A percentile compares a stretch with the other conserved stretches of the same genome.
phyloP scores from a whole-genome alignment of 2,888 invertebrate species.

The Melanchra persicariae region DNA sequence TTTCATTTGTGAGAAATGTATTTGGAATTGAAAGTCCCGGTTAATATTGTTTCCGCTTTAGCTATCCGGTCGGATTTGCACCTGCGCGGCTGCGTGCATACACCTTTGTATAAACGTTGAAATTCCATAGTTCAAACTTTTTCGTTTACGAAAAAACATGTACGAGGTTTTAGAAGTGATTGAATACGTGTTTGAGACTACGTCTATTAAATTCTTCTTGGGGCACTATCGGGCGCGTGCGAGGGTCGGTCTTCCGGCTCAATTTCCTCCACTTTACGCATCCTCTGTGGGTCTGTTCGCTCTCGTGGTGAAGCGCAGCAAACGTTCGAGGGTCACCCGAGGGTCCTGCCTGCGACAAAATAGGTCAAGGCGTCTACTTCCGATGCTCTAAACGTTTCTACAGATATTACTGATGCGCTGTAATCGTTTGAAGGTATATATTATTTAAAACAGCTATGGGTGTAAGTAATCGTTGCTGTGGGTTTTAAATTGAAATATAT shows the following conservation, averaged over 20 bases:
- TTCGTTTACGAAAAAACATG: background rate
- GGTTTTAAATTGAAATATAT: conserved; percentile 16
- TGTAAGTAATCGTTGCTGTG: background rate
- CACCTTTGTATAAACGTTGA: conserved; percentile 9
- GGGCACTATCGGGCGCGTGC: conserved; percentile 41
- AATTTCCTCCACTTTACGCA: conserved; percentile 69
- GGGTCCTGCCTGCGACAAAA: conserved; percentile 60
- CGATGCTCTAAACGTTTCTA: conserved; percentile 57
- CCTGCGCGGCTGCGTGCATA: conserved; percentile 7
- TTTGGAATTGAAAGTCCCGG: conserved; percentile 45
- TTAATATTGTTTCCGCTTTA: conserved; percentile 43
- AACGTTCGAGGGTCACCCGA: conserved; percentile 54
- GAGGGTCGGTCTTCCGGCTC: conserved; percentile 66
- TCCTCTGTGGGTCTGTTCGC: conserved; percentile 54
- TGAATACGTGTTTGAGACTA: conserved; percentile 47
- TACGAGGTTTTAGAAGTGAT: conserved; percentile 34
- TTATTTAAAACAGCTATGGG: conserved; percentile 33
- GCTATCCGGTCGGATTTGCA: conserved; percentile 33
- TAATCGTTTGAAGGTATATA: conserved; percentile 34
- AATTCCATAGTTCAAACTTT: background rate
- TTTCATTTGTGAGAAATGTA: conserved; percentile 40
- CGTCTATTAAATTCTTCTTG: conserved; percentile 58
- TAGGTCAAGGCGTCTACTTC: conserved; percentile 68
- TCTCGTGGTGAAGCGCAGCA: conserved; percentile 58
- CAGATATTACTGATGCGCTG: conserved; percentile 52